phyloP scores from a whole-genome alignment of 1,140 invertebrate species.

The Chelonus insularis region DNA sequence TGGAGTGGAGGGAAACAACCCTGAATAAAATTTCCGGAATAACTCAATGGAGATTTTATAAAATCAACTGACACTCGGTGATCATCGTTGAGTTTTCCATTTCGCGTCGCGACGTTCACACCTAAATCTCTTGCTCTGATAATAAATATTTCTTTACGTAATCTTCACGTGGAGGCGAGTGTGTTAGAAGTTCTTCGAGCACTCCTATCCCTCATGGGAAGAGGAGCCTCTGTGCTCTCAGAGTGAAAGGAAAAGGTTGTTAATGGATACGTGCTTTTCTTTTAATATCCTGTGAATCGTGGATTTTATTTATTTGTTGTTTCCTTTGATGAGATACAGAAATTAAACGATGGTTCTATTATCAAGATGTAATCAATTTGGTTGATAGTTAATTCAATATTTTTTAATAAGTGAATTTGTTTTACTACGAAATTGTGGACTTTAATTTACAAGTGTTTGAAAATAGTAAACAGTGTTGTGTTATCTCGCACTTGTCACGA shows the following conservation, averaged over 20 bases:
- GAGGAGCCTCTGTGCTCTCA: neutral
- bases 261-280: conserved; percentile 1
- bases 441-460: neutral
- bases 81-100: conserved; percentile 1
- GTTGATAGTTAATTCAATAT: no score
- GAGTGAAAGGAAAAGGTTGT: neutral
- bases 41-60: neutral
- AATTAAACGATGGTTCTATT: no score
- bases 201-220: neutral
- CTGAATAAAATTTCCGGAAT: neutral
- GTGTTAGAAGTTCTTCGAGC: neutral
- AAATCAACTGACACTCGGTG: neutral
- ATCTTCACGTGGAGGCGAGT: conserved; percentile 5
- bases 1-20: conserved; percentile 1
- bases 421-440: neutral
- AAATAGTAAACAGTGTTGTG: conserved; percentile 3
- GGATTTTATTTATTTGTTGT: neutral
- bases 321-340: neutral
- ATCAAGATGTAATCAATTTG: no score
- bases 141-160: neutral
- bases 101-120: conserved; percentile 9
- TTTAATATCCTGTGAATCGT: neutral
- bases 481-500: conserved; percentile 9
- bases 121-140: neutral
- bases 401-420: neutral